phyloP scores from a whole-genome alignment of 2,797 vertebrate species.

The Cyclura pinguis region DNA sequence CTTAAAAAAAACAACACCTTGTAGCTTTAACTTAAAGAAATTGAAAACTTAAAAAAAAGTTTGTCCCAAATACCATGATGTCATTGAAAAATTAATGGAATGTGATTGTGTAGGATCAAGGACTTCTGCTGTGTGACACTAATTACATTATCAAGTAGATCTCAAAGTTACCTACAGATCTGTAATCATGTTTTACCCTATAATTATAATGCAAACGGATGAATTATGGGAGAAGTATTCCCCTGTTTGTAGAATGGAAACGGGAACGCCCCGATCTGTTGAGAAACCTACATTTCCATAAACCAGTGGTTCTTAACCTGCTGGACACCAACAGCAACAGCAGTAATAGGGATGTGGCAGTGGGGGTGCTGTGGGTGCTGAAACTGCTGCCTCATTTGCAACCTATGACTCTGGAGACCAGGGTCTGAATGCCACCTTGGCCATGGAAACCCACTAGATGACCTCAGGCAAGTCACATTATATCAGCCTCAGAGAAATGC shows the following conservation, averaged over 20 bases:
- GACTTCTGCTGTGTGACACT: not conserved
- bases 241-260: not conserved
- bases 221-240: not conserved
- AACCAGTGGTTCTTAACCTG: not conserved
- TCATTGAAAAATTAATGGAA: not conserved
- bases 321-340: too few relatives aligned
- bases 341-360: too few relatives aligned
- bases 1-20: not conserved
- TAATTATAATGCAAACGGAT: conserved; percentile 9
- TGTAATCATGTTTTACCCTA: not conserved
- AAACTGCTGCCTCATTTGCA: too few relatives aligned
- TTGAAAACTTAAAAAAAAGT: not conserved
- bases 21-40: not conserved
- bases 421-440: too few relatives aligned
- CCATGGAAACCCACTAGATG: too few relatives aligned
- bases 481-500: too few relatives aligned
- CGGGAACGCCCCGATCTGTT: not conserved
- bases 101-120: not conserved
- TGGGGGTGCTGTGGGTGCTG: too few relatives aligned
- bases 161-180: not conserved
- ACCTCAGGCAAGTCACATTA: too few relatives aligned
- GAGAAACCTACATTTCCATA: not conserved
- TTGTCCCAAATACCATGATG: not conserved
- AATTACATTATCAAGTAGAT: conserved; percentile 12
- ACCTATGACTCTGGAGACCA: too few relatives aligned